Percentiles rank a stretch among this genome's conserved stretches.
These are phyloP conservation scores for Netelia melanura DNA, from an alignment of 2,888 invertebrate species.

Conservation along the genomic window DNA sequence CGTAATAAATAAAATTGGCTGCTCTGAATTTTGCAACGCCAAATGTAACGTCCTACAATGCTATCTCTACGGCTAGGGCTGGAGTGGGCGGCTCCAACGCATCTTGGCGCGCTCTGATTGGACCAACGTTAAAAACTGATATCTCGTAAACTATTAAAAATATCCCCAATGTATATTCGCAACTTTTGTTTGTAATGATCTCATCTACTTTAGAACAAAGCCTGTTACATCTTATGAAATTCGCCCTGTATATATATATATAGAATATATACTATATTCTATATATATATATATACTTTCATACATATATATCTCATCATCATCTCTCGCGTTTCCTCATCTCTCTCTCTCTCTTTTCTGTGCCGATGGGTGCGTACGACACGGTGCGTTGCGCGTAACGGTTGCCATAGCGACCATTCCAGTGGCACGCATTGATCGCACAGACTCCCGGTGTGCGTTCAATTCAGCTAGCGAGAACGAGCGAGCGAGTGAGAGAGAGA, in stretches of 20 bases:
- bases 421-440: slow-evolving; percentile 84
- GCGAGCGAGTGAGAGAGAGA: slow-evolving; percentile 67
- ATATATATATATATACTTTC: neutral
- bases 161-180: no score
- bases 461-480: slow-evolving; percentile 70
- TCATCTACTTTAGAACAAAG: no score
- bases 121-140: no score
- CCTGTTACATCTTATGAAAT: no score
- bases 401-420: slow-evolving; percentile 83
- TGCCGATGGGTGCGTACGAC: slow-evolving; percentile 69
- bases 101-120: no score
- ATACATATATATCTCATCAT: slow-evolving; percentile 26
- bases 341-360: slow-evolving; percentile 50
- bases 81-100: no score
- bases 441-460: slow-evolving; percentile 83
- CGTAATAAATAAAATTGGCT: no score
- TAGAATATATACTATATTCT: neutral
- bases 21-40: no score
- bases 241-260: neutral
- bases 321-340: slow-evolving; percentile 48
- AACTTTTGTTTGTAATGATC: no score
- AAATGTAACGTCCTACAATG: no score
- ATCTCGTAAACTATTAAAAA: no score
- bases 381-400: slow-evolving; percentile 78
- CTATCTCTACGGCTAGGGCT: no score